Conservation (phyloP, 2,797 vertebrate genomes). For the Pipistrellus pygmaeus region DNA sequence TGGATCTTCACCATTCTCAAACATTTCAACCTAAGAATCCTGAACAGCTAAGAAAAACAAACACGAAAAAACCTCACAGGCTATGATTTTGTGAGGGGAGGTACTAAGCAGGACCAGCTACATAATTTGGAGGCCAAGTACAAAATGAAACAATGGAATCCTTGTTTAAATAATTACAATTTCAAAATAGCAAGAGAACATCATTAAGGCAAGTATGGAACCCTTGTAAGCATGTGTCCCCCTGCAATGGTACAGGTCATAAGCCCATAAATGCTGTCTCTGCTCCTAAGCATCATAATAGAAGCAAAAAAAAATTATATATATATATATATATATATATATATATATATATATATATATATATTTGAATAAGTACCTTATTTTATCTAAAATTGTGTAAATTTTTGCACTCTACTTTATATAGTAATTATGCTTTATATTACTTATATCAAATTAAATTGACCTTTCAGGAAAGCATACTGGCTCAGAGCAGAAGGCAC, state of each 20-base stretch:
- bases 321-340: no score
- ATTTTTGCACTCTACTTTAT: not conserved
- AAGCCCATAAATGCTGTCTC: not conserved
- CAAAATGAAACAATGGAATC: not conserved
- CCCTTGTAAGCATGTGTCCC: not conserved
- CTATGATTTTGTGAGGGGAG: not conserved
- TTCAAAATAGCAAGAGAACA: not conserved
- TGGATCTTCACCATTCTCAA: not conserved
- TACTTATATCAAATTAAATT: not conserved
- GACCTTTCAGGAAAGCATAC: not conserved
- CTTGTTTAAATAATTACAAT: constrained; percentile 34
- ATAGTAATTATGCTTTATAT: not conserved
- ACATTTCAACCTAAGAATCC: constrained; percentile 3
- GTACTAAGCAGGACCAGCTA: not conserved
- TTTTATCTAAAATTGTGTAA: not conserved
- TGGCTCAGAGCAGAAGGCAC: not conserved
- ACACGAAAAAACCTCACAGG: not conserved
- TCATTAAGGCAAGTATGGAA: not conserved
- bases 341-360: no score
- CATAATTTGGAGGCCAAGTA: not conserved
- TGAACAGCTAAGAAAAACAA: constrained; percentile 18
- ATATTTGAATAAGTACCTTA: not conserved
- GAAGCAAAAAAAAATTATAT: no score
- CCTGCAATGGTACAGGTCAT: not conserved
- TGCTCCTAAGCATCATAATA: not conserved